phyloP scores from a whole-genome alignment of 2,888 invertebrate genomes.

The Idaea straminata region DNA sequence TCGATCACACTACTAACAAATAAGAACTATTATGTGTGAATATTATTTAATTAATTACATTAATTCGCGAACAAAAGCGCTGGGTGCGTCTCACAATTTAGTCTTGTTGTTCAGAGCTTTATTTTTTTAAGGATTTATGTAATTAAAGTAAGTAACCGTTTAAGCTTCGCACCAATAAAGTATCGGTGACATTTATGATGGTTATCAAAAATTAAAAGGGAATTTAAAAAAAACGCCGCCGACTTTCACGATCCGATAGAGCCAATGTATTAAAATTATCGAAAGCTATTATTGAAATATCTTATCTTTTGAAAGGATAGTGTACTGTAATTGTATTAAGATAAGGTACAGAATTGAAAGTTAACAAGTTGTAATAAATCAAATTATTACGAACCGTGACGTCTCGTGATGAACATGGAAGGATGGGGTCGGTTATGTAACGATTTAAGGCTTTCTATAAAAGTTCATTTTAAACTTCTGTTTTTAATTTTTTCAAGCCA shows the following conservation, averaged over 20 bases:
- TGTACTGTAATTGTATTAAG: constrained; percentile 32
- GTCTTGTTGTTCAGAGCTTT: too few relatives aligned
- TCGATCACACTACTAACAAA: too few relatives aligned
- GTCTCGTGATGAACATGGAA: constrained; percentile 53
- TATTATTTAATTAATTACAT: too few relatives aligned
- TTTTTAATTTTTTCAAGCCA: too few relatives aligned
- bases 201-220: too few relatives aligned
- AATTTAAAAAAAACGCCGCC: constrained; percentile 27
- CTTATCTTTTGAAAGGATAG: constrained; percentile 34
- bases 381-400: constrained; percentile 58
- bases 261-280: constrained; percentile 54
- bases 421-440: constrained; percentile 15
- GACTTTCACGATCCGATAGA: constrained; percentile 53
- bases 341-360: constrained; percentile 46
- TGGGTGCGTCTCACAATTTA: too few relatives aligned
- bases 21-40: too few relatives aligned
- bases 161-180: too few relatives aligned
- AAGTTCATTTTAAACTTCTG: too few relatives aligned
- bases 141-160: too few relatives aligned
- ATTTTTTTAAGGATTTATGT: too few relatives aligned
- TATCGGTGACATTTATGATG: neutral
- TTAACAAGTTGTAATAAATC: constrained; percentile 54
- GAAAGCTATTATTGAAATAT: constrained; percentile 41
- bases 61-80: too few relatives aligned
- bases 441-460: constrained; percentile 9